Evolutionary conservation across 2,113 vertebrate genomes (phyloP).

Genomic region (Lipophrys pholis): DNA sequence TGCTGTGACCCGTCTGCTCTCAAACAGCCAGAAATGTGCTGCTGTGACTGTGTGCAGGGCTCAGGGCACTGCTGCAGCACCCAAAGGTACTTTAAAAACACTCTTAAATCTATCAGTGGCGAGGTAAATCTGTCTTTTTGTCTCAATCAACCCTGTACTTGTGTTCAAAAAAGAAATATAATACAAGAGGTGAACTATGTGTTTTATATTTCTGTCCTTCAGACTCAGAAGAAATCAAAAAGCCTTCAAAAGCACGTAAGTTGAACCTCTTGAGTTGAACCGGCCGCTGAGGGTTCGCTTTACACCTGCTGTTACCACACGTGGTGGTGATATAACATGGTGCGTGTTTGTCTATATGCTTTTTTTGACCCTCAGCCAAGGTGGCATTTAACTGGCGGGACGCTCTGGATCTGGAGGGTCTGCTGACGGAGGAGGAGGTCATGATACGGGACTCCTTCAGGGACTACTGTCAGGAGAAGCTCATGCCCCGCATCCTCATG

Average conservation of each 20-base stretch:
- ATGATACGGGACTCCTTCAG: slow-evolving; percentile 90
- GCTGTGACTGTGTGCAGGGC: slow-evolving; percentile 52
- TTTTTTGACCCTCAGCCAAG: slow-evolving; percentile 68
- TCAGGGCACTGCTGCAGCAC: slow-evolving; percentile 68
- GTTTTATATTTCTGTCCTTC: slow-evolving; percentile 20
- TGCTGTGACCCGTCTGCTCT: slow-evolving; percentile 61
- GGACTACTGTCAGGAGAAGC: slow-evolving; percentile 89
- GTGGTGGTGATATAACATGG: slow-evolving; percentile 43
- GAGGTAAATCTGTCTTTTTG: neutral
- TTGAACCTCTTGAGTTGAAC: slow-evolving; percentile 1
- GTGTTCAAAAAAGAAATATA: neutral
- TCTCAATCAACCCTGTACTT: no score
- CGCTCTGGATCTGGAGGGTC: slow-evolving; percentile 84
- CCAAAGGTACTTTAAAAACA: slow-evolving; percentile 28
- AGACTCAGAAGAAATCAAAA: slow-evolving; percentile 68
- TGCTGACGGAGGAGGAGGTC: slow-evolving; percentile 88
- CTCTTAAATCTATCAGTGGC: no score
- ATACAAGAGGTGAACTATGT: neutral
- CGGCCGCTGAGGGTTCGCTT: neutral
- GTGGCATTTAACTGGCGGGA: slow-evolving; percentile 84
- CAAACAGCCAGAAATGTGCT: slow-evolving; percentile 57
- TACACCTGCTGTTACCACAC: neutral
- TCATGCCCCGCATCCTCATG: slow-evolving; percentile 90
- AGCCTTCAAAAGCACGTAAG: slow-evolving; percentile 60
- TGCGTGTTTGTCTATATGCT: neutral